Conservation (phyloP, 2,888 invertebrate genomes). For the Ischnura elegans region DNA sequence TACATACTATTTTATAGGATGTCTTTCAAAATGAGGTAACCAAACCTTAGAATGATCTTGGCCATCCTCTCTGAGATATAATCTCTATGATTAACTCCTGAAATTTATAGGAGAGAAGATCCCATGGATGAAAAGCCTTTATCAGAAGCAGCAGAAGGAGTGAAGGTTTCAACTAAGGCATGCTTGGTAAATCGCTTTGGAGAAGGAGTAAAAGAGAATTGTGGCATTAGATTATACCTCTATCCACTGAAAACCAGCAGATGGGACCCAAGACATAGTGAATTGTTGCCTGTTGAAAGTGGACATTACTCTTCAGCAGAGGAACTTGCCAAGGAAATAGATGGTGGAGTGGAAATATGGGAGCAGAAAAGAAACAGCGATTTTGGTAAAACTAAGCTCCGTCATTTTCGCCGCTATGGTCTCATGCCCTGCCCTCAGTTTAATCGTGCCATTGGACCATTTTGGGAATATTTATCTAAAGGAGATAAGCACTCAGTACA, state of each 20-base stretch:
- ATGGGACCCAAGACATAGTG: slow-evolving; percentile 73
- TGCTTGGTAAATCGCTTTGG: slow-evolving; percentile 78
- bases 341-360: slow-evolving; percentile 74
- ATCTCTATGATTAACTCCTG: too few species aligned
- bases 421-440: slow-evolving; percentile 78
- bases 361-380: slow-evolving; percentile 70
- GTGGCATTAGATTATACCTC: slow-evolving; percentile 77
- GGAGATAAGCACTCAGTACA: slow-evolving; percentile 78
- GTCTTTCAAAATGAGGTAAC: too few species aligned
- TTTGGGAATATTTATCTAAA: slow-evolving; percentile 76
- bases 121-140: not conserved
- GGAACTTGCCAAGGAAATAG: slow-evolving; percentile 71
- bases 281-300: slow-evolving; percentile 71
- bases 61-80: too few species aligned
- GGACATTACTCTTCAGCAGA: not conserved
- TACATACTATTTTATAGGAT: too few species aligned
- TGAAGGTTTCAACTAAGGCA: not conserved
- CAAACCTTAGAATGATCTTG: too few species aligned
- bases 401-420: slow-evolving; percentile 78
- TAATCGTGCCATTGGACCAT: slow-evolving; percentile 79
- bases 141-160: not conserved
- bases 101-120: not conserved
- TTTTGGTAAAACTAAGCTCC: not conserved
- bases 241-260: slow-evolving; percentile 74
- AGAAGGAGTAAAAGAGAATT: slow-evolving; percentile 78